phyloP scores from a whole-genome alignment of 2,888 invertebrate genomes.

The Lutraria lutraria region DNA sequence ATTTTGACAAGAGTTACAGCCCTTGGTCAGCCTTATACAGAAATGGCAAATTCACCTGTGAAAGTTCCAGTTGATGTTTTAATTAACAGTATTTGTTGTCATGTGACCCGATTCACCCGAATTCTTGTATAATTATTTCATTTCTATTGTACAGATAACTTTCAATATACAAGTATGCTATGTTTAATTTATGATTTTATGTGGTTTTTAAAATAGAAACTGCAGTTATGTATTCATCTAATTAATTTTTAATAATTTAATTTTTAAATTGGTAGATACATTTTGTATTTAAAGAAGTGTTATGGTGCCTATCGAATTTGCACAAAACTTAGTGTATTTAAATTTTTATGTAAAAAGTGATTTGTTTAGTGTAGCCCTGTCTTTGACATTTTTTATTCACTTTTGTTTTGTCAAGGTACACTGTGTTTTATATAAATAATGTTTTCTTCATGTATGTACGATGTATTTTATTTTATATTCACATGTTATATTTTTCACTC shows the following conservation, averaged over 20 bases:
- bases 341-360: neutral
- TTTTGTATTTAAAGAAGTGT: constrained; percentile 5
- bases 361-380: neutral
- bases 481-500: constrained; percentile 44
- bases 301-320: constrained; percentile 5
- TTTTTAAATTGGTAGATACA: neutral
- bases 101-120: neutral
- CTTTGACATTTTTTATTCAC: neutral
- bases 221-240: neutral
- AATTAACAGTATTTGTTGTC: neutral
- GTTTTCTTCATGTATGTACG: constrained; percentile 21
- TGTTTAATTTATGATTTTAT: constrained; percentile 16
- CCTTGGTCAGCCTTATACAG: neutral
- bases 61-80: neutral
- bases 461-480: constrained; percentile 36
- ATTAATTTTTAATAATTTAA: neutral
- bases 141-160: neutral
- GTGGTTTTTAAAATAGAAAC: constrained; percentile 6
- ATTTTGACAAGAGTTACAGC: neutral
- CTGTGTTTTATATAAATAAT: neutral
- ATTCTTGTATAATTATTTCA: neutral
- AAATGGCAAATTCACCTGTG: neutral
- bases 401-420: constrained; percentile 6
- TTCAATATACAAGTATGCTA: neutral
- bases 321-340: neutral